Evolutionary conservation across 2,113 vertebrate species (phyloP), one percentile per base, ranked within the genome.

Genomic region (Rattus rattus): DNA sequence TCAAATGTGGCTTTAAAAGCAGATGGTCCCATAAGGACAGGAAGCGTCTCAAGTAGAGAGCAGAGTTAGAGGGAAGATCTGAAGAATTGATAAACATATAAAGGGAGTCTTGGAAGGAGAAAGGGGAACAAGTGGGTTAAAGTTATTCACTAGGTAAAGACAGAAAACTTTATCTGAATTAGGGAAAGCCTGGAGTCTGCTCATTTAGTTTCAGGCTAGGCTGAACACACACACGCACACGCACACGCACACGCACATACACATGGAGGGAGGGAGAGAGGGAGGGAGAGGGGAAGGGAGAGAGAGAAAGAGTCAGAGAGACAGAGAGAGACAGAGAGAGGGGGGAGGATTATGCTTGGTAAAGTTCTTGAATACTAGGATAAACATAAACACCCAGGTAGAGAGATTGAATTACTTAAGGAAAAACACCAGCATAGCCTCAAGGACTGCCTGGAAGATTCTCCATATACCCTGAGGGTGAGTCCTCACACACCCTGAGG

Each of bases 141-240:
- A 67, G 86, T 39, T 87, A 81, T 39, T 87, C 14, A 87, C 63
- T 20, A 90, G 30, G 39, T 54, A 69, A 30, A 54, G 33, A 49
- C 5, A 89, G 47, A 73, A 80, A 92, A 90, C 39, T 92, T 67
- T 95, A 92, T 47, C 63, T 28, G 70, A 90, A 17, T 95, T 65
- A 83, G 49, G 75, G 17, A 96, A 84, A 85, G 36, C 39, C 5
- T 76, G 19, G 43, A 69, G 36, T 56, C 54, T 90, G 61, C 17
- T 91, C 81, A 73, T 30, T 59, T 86, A 59, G 36, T 86, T 73
- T 16, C 49, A 93, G n/a, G 65, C 14, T 73, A 24, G 28, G 39
- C 28, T 47, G 54, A 10, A 93, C 47, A 36, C 30, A 72, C 33
- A 72, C 36, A 72, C 12, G n/a, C 70, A 28, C 26, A 28, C 39